Conservation (phyloP, 2,888 invertebrate species). For the Leucania comma region DNA sequence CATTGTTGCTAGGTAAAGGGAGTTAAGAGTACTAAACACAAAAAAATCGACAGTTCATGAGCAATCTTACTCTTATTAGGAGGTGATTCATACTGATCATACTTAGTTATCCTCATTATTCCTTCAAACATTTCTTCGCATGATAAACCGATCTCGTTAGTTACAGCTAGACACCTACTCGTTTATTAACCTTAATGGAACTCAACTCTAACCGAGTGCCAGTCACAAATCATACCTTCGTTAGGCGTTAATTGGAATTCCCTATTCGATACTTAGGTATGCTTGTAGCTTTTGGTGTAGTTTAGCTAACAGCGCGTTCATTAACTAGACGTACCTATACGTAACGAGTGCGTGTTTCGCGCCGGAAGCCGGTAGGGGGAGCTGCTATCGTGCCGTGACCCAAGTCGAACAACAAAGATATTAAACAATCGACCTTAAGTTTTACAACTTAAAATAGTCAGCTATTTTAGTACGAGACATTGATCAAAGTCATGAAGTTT, state of each 20-base stretch:
- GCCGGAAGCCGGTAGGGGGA: slow-evolving; percentile 50
- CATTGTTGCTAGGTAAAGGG: too few species aligned
- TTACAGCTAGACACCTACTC: background rate
- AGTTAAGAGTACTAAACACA: background rate
- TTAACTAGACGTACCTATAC: slow-evolving; percentile 33
- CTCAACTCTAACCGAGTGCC: slow-evolving; percentile 20
- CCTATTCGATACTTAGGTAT: slow-evolving; percentile 4
- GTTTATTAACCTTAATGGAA: slow-evolving; percentile 16
- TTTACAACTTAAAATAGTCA: slow-evolving; percentile 67
- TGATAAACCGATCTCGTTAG: background rate
- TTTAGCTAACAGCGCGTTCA: slow-evolving; percentile 23
- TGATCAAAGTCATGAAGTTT: slow-evolving; percentile 62
- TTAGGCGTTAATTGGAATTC: slow-evolving; percentile 40
- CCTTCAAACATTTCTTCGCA: background rate
- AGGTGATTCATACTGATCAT: background rate
- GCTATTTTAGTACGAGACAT: slow-evolving; percentile 63
- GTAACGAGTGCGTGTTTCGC: slow-evolving; percentile 62
- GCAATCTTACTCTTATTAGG: background rate
- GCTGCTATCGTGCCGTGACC: slow-evolving; percentile 63
- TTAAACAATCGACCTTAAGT: slow-evolving; percentile 68
- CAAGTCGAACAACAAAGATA: slow-evolving; percentile 46
- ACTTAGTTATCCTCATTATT: background rate
- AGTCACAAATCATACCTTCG: slow-evolving; percentile 38
- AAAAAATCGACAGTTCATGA: background rate
- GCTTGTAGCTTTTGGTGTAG: background rate